Evolutionary conservation across 2,888 invertebrate genomes (phyloP).

Genomic region (Tridacna gigas): DNA sequence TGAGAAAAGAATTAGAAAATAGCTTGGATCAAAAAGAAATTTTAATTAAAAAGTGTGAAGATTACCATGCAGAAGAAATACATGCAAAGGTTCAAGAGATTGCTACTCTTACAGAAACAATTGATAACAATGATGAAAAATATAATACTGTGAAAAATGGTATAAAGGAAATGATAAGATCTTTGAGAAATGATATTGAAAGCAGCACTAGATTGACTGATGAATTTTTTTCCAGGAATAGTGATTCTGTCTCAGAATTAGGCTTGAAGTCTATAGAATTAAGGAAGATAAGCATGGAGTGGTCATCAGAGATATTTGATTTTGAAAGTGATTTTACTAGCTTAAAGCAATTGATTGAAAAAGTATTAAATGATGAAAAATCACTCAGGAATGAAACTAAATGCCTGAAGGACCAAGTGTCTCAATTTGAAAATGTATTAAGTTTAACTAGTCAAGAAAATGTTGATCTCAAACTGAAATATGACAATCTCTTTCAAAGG

Average conservation of each 20-base stretch:
- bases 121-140: not conserved
- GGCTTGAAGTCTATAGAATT: not conserved
- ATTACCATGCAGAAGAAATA: not conserved
- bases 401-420: not conserved
- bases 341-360: not conserved
- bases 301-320: not conserved
- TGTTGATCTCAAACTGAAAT: not conserved
- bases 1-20: constrained; percentile 1
- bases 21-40: not conserved
- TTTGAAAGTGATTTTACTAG: not conserved
- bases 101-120: not conserved
- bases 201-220: not conserved
- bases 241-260: not conserved
- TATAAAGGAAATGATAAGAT: not conserved
- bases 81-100: not conserved
- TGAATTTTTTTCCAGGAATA: not conserved
- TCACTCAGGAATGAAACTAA: not conserved
- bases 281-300: not conserved
- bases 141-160: not conserved
- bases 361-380: not conserved
- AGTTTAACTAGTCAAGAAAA: not conserved
- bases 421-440: not conserved
- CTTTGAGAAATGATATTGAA: not conserved
- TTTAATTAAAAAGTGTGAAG: not conserved
- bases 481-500: not conserved